Percentiles rank a stretch among this genome's conserved stretches.
Evolutionary conservation across 2,888 invertebrate species (phyloP).

Genomic region (Netelia inedita): DNA sequence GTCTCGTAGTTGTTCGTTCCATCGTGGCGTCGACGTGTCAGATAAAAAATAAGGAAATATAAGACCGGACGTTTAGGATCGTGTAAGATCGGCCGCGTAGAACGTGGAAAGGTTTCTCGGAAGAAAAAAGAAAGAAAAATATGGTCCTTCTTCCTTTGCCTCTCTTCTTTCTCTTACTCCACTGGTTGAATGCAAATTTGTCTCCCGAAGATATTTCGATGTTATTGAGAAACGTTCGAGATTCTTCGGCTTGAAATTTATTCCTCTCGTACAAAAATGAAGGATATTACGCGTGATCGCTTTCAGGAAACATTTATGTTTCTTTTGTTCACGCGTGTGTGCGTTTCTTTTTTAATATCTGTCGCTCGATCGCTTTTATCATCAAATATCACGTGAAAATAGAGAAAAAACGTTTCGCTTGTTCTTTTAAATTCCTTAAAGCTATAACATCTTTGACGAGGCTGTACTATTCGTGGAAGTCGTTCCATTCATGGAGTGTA

Average conservation of each 20-base stretch:
- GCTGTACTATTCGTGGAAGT: conserved; percentile 77
- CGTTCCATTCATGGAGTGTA: conserved; percentile 77
- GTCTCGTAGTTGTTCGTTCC: neutral
- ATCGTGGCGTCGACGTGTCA: neutral
- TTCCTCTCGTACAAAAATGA: no score
- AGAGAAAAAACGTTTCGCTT: no score
- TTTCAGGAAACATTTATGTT: no score
- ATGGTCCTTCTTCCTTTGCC: neutral
- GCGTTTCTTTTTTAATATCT: neutral
- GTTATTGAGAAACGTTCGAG: no score
- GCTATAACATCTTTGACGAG: conserved; percentile 69
- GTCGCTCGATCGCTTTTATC: neutral
- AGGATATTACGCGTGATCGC: no score
- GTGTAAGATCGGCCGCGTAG: neutral
- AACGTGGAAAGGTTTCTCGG: conserved; percentile 27
- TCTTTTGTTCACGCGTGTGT: no score
- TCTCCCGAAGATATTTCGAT: neutral
- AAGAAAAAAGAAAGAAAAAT: neutral
- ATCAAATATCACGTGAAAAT: no score
- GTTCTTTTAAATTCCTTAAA: neutral
- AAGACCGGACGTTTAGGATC: conserved; percentile 22
- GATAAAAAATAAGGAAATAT: conserved; percentile 25
- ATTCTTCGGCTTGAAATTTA: no score
- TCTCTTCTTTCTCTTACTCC: neutral
- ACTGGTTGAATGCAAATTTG: neutral